Evolutionary conservation across 2,888 invertebrate genomes (phyloP).

Genomic region (Idaea straminata): DNA sequence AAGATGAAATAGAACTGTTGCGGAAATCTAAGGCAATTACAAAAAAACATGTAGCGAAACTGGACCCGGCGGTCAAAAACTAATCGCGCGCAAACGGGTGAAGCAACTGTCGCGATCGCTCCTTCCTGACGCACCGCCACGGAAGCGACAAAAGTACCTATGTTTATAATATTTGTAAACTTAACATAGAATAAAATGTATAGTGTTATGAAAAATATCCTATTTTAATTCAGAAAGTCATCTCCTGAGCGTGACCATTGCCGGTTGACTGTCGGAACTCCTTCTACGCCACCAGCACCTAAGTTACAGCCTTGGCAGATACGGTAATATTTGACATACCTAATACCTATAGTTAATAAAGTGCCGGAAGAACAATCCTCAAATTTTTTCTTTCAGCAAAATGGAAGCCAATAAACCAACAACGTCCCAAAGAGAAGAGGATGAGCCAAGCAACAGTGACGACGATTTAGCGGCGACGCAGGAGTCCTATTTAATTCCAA

Average conservation of each 20-base stretch:
- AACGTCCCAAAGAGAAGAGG: no score
- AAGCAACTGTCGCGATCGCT: slow-evolving; percentile 12
- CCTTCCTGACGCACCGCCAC: slow-evolving; percentile 12
- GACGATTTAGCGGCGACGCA: no score
- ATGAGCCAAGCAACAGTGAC: no score
- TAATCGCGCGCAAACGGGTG: slow-evolving; percentile 9
- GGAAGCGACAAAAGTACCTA: slow-evolving; percentile 9
- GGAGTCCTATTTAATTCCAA: no score
- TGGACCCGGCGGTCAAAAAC: slow-evolving; percentile 6
- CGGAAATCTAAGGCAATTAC: slow-evolving; percentile 3
- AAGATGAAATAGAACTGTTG: slow-evolving; percentile 6
- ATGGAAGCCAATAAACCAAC: no score
- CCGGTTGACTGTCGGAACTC: slow-evolving; percentile 8
- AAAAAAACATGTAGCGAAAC: slow-evolving; percentile 2
- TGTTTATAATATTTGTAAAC: slow-evolving; percentile 6
- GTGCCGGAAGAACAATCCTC: no score
- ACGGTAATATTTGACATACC: slow-evolving; percentile 4
- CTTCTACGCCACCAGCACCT: slow-evolving; percentile 10
- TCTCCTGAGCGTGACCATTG: slow-evolving; percentile 10
- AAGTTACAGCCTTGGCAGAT: slow-evolving; percentile 11
- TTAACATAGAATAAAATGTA: slow-evolving; percentile 5
- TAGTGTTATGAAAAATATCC: not conserved
- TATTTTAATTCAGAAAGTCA: slow-evolving; percentile 6
- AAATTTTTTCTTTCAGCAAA: no score
- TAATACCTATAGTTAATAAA: no score